Evolutionary conservation across 2,888 invertebrate genomes (phyloP).

Genomic region (Macrosoma leucophasiata): DNA sequence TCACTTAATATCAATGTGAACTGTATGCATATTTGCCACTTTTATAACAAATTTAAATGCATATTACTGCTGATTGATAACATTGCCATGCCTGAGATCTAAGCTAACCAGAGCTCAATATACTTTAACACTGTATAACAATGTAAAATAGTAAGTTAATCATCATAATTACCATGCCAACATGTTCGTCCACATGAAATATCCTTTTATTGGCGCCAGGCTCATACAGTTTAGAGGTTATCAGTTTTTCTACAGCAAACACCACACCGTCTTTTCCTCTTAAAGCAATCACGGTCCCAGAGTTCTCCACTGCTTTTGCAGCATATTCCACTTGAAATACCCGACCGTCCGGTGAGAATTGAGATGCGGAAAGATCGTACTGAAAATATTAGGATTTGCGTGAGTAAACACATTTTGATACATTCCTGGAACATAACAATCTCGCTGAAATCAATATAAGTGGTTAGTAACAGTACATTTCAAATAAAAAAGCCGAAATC

Average conservation of each 20-base stretch:
- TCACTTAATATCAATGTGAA: too few species aligned
- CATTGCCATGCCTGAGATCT: too few species aligned
- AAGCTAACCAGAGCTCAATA: too few species aligned
- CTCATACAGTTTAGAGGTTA: slow-evolving; percentile 95
- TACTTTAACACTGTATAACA: too few species aligned
- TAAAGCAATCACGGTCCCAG: slow-evolving; percentile 96
- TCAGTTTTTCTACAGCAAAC: slow-evolving; percentile 97
- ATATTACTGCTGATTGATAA: too few species aligned
- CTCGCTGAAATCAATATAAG: slow-evolving; percentile 4
- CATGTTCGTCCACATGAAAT: slow-evolving; percentile 93
- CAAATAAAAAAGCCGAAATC: neutral
- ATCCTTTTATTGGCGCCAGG: slow-evolving; percentile 93
- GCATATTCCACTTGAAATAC: slow-evolving; percentile 99
- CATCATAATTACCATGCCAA: slow-evolving; percentile 86
- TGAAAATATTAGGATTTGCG: slow-evolving; percentile 59
- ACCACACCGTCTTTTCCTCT: slow-evolving; percentile 97
- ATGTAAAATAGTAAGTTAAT: too few species aligned
- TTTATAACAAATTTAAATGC: too few species aligned
- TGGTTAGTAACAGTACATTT: neutral
- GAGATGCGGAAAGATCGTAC: slow-evolving; percentile 99
- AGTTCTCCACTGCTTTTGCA: slow-evolving; percentile 98
- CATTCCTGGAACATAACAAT: slow-evolving; percentile 12
- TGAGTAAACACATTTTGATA: slow-evolving; percentile 26
- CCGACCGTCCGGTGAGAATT: slow-evolving; percentile 99
- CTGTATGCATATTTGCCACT: too few species aligned